Conservation (phyloP, 2,888 invertebrate species). For the Mesochorus sp. region DNA sequence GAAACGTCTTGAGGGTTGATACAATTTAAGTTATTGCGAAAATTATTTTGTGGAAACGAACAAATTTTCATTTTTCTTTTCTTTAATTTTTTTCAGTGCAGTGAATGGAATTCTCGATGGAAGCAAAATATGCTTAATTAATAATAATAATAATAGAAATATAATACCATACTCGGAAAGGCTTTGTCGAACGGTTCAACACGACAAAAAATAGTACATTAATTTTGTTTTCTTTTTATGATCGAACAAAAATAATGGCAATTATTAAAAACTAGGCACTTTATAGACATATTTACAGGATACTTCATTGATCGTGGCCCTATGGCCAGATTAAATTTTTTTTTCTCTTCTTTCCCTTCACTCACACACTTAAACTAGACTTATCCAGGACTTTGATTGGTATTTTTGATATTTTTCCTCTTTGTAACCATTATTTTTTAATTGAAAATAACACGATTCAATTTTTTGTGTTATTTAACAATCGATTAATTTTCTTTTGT, state of each 20-base stretch:
- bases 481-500: constrained; percentile 18
- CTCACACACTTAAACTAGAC: background rate
- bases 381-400: background rate
- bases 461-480: too few relatives aligned
- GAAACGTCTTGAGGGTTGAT: too few relatives aligned
- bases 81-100: too few relatives aligned
- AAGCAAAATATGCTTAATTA: too few relatives aligned
- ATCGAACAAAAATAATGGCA: constrained; percentile 20
- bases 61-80: too few relatives aligned
- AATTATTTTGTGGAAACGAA: too few relatives aligned
- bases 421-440: constrained; percentile 35
- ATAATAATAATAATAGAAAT: constrained; percentile 30
- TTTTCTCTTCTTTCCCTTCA: background rate
- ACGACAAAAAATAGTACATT: constrained; percentile 21
- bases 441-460: constrained; percentile 25
- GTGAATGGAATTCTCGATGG: too few relatives aligned
- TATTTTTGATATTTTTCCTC: background rate
- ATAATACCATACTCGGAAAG: constrained; percentile 46
- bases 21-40: too few relatives aligned
- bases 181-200: constrained; percentile 19
- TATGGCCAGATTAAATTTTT: constrained; percentile 5
- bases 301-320: constrained; percentile 69
- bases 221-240: constrained; percentile 21
- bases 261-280: constrained; percentile 70
- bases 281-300: constrained; percentile 76